Evolutionary conservation across 2,113 vertebrate genomes (phyloP).

Genomic region (Microcebus tavaratra): DNA sequence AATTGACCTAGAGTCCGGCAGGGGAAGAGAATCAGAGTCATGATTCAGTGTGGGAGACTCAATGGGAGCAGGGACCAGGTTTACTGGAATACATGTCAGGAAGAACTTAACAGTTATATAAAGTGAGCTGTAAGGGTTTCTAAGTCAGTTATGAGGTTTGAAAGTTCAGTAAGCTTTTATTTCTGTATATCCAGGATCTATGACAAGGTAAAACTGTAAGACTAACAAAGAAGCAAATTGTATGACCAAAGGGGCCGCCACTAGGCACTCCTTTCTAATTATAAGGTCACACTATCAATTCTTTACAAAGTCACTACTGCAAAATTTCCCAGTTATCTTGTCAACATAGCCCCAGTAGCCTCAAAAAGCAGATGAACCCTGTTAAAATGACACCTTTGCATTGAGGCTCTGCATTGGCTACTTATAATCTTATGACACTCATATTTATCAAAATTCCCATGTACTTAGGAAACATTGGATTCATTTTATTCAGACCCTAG

Average conservation of each 20-base stretch:
- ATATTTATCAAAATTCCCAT: neutral
- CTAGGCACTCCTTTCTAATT: neutral
- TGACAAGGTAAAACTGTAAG: neutral
- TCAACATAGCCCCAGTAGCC: neutral
- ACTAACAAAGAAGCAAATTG: neutral
- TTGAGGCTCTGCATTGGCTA: neutral
- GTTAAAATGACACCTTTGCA: neutral
- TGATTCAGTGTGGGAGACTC: neutral
- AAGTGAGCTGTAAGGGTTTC: neutral
- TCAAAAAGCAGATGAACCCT: neutral
- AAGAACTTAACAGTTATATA: neutral
- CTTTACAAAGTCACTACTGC: neutral
- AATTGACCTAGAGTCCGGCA: neutral
- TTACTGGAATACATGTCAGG: neutral
- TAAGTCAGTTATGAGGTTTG: neutral
- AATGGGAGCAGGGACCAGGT: neutral
- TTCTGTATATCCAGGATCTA: neutral
- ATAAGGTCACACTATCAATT: neutral
- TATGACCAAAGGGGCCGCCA: neutral
- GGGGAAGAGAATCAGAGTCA: neutral
- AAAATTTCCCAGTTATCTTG: neutral
- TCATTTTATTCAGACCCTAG: neutral
- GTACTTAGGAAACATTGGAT: neutral
- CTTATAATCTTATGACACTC: neutral
- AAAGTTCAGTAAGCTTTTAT: neutral